phyloP scores from a whole-genome alignment of 2,113 vertebrate species.

The Sula dactylatra region DNA sequence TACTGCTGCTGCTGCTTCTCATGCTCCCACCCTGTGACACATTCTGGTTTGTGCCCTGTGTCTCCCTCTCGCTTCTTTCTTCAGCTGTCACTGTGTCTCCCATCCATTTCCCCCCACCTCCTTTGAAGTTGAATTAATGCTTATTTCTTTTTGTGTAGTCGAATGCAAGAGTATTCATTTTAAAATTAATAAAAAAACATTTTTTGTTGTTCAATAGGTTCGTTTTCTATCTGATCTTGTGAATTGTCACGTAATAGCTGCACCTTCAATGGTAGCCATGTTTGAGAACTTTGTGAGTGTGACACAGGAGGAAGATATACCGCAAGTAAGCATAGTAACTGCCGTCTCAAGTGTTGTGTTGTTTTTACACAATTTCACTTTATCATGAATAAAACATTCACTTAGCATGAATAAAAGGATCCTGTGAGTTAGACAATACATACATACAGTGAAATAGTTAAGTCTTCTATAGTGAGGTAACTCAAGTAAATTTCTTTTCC shows the following conservation, averaged over 20 bases:
- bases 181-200: not conserved
- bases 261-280: constrained; percentile 93
- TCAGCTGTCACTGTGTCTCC: not conserved
- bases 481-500: not conserved
- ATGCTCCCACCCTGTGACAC: not conserved
- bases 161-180: not conserved
- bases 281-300: constrained; percentile 94
- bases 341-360: not conserved
- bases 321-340: constrained; percentile 79
- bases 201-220: constrained; percentile 70
- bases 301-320: constrained; percentile 91
- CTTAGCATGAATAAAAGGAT: not conserved
- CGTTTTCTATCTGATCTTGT: constrained; percentile 91
- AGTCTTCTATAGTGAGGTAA: not conserved
- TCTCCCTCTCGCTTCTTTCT: not conserved
- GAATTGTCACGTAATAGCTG: constrained; percentile 94
- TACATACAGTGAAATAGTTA: not conserved
- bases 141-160: not conserved
- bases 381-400: not conserved
- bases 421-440: not conserved
- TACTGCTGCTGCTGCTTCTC: not conserved
- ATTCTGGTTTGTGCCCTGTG: not conserved
- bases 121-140: not conserved
- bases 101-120: not conserved
- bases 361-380: not conserved